A percentile compares a stretch with the other conserved stretches of the same genome.
These are phyloP conservation scores for Tetragonisca angustula DNA, from an alignment of 2,888 invertebrate genomes.

Conservation along the genomic window DNA sequence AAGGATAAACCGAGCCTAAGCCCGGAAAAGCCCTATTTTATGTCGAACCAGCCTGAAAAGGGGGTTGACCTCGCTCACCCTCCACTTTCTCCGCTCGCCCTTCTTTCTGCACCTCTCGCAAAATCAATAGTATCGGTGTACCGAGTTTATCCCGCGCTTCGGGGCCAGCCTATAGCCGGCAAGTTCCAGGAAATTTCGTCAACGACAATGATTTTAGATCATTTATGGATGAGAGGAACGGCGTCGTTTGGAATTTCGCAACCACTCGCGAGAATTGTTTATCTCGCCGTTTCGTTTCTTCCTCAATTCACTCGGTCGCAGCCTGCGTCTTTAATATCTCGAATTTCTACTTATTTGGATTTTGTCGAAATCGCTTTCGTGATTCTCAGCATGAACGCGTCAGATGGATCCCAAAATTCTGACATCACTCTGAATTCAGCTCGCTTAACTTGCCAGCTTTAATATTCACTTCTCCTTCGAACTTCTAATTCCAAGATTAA, in stretches of 20 bases:
- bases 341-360: too few relatives aligned
- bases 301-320: too few relatives aligned
- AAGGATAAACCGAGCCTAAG: conserved; percentile 57
- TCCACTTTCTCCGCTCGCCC: conserved; percentile 60
- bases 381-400: too few relatives aligned
- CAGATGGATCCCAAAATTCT: too few relatives aligned
- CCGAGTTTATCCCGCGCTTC: conserved; percentile 64
- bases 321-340: too few relatives aligned
- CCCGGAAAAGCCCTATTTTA: conserved; percentile 54
- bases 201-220: background rate
- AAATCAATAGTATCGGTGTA: conserved; percentile 71
- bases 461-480: too few relatives aligned
- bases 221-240: background rate
- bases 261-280: background rate
- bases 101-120: conserved; percentile 55
- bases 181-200: conserved; percentile 5
- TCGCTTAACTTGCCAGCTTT: too few relatives aligned
- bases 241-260: background rate
- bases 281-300: too few relatives aligned
- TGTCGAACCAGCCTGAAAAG: conserved; percentile 56
- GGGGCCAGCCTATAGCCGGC: conserved; percentile 44
- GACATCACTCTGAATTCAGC: too few relatives aligned
- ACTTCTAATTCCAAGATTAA: too few relatives aligned
- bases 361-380: too few relatives aligned
- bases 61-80: conserved; percentile 63